These are phyloP conservation scores for Spodoptera litura DNA, from an alignment of 1,140 invertebrate genomes.

Conservation along the genomic window DNA sequence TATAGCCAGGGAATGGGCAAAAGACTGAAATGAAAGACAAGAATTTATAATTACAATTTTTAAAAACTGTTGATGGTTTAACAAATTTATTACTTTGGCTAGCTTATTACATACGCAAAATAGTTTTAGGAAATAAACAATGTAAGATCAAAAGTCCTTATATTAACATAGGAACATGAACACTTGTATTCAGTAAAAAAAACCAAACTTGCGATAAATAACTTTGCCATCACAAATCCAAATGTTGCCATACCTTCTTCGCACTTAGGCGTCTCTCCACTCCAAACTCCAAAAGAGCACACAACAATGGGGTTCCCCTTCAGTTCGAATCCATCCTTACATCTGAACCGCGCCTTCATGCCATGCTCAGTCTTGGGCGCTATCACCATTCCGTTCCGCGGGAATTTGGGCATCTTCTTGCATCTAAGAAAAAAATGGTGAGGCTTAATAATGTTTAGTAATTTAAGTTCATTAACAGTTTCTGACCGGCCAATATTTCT, in stretches of 20 bases:
- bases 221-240: neutral
- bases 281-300: slow-evolving; percentile 98
- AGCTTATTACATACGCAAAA: too few species aligned
- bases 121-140: too few species aligned
- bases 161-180: neutral
- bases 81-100: too few species aligned
- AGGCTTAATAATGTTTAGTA: neutral
- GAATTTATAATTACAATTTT: too few species aligned
- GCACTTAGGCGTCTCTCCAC: slow-evolving; percentile 93
- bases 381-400: slow-evolving; percentile 97
- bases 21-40: slow-evolving; percentile 89
- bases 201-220: too few species aligned
- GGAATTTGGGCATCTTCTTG: slow-evolving; percentile 94
- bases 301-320: slow-evolving; percentile 90
- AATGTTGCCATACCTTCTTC: slow-evolving; percentile 89
- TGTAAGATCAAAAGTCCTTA: too few species aligned
- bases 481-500: too few species aligned
- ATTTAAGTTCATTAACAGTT: too few species aligned
- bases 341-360: slow-evolving; percentile 96
- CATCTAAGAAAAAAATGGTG: slow-evolving; percentile 87
- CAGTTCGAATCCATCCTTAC: slow-evolving; percentile 95
- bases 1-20: slow-evolving; percentile 97
- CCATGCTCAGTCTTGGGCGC: slow-evolving; percentile 98
- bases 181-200: too few species aligned
- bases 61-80: too few species aligned